Conservation (phyloP, 1,140 invertebrate genomes). For the Belonocnema kinseyi region DNA sequence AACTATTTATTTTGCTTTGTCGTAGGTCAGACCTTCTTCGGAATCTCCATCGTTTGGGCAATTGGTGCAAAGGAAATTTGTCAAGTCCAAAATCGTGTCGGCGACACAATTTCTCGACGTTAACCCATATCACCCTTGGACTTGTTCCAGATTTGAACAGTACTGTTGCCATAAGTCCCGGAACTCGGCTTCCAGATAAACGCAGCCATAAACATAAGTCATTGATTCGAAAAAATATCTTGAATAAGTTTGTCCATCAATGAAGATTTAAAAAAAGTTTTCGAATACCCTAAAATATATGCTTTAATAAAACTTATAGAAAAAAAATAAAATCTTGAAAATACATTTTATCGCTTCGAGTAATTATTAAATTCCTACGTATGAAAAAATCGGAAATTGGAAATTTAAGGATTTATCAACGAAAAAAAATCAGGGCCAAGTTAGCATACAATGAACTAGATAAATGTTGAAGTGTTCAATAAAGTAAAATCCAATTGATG, state of each 20-base stretch:
- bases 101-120: conserved; percentile 56
- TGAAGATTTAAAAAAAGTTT: no score
- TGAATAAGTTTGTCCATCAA: not conserved
- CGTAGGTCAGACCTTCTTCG: not conserved
- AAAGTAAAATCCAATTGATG: no score
- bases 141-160: conserved; percentile 58
- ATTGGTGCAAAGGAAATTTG: conserved; percentile 37
- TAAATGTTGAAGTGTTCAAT: no score
- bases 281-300: no score
- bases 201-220: conserved; percentile 24
- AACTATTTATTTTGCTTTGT: not conserved
- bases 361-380: no score
- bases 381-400: no score
- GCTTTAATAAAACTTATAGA: no score
- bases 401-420: no score
- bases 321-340: no score
- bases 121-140: conserved; percentile 70
- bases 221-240: not conserved
- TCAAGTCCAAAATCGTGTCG: conserved; percentile 47
- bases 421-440: no score
- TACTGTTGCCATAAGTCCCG: conserved; percentile 57
- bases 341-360: no score
- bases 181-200: conserved; percentile 24
- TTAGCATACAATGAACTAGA: no score
- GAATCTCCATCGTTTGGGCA: not conserved